Evolutionary conservation across 2,888 invertebrate genomes (phyloP), one percentile per base, ranked within the genome.

Genomic region (Patella ulyssiponensis): DNA sequence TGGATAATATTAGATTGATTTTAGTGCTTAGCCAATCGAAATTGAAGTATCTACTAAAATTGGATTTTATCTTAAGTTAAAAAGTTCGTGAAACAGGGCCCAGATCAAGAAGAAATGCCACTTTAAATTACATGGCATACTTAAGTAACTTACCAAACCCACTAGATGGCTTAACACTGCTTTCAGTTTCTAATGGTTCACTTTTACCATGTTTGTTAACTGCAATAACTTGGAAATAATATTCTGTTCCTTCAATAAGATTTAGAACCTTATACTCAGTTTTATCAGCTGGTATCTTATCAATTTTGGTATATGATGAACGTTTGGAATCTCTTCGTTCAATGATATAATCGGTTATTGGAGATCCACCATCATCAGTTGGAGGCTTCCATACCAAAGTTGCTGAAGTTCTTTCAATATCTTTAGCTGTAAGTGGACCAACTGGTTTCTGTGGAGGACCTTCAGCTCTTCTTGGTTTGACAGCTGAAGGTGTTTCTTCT

Each of bases 161-260:
- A 82, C 87, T 86, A 78, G 88, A 87, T 23, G 89, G 85, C 12
- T 82, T 77, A 23, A 86, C 79, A 7, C 86, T 80, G 27, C 81
- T 73, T n/a, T 87, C 86, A n/a, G 87, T 87, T 52, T 81, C 84
- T 77, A 88, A 80, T 5, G 89, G 86, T 73, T 96, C 95, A 12
- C 97, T 96, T 95, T 96, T 96, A 53, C 97, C 97, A 89, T 96
- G 96, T 85, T 96, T 94, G 93, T 97, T 97, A 78, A 96, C 94
- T 0, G 97, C 96, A 0, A 96, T 96, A 15, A 97, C 94, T 77
- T 97, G 94, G 92, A 97, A 97, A 90, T 96, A 95, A 90, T 97
- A 97, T 53, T 86, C 82, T 53, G 86, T 85, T 64, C 86, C 87
- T 75, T 87, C 87, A 44, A 86, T 81, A 23, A 90, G 83, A 81